Evolutionary conservation across 2,113 vertebrate species (phyloP).

Genomic region (Oreotrochilus melanogaster): DNA sequence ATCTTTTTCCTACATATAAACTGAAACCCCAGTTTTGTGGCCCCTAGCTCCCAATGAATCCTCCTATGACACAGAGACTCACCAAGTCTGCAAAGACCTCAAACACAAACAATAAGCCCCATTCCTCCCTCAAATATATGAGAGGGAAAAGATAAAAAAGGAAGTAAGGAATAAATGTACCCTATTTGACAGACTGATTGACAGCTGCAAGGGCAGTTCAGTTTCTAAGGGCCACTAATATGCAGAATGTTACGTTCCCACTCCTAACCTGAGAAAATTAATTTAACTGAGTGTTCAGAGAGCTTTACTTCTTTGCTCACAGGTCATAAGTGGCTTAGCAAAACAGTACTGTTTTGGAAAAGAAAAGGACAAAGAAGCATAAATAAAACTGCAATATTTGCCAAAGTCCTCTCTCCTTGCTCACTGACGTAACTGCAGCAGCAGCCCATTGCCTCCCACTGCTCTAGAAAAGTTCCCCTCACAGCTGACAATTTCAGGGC

Average conservation of each 20-base stretch:
- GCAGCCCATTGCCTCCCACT: neutral
- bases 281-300: neutral
- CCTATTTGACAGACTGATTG: neutral
- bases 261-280: neutral
- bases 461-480: neutral
- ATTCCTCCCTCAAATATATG: neutral
- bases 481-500: neutral
- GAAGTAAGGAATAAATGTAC: neutral
- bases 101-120: neutral
- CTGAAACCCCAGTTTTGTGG: neutral
- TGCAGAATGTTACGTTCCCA: neutral
- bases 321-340: neutral
- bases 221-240: neutral
- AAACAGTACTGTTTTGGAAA: neutral
- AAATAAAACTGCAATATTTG: neutral
- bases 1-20: neutral
- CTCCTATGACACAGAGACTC: neutral
- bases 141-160: neutral
- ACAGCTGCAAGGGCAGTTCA: neutral
- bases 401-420: neutral
- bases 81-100: neutral
- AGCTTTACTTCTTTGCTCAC: neutral
- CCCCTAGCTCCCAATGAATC: neutral
- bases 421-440: neutral
- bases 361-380: neutral